Conservation (phyloP, 2,888 invertebrate genomes). For the Perizoma affinitatum region DNA sequence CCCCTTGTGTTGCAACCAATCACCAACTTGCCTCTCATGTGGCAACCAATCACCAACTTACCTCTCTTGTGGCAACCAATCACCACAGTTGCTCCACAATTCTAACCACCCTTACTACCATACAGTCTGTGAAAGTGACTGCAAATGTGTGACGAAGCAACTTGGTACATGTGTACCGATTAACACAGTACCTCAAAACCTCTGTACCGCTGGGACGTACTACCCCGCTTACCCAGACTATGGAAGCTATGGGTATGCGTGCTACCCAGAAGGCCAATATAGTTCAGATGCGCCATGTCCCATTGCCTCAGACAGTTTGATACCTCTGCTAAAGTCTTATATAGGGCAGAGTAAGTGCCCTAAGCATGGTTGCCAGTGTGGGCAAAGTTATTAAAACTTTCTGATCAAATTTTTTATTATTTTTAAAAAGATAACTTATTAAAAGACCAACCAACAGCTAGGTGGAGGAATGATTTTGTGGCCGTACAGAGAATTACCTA, state of each 20-base stretch:
- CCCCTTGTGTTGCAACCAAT: constrained; percentile 30
- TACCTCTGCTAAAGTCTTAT: constrained; percentile 35
- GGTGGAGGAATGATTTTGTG: too few species aligned
- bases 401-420: too few species aligned
- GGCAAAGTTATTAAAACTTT: constrained; percentile 17
- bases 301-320: constrained; percentile 25
- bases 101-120: constrained; percentile 20
- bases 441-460: too few species aligned
- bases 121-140: constrained; percentile 28
- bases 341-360: constrained; percentile 24
- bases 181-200: constrained; percentile 28
- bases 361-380: constrained; percentile 23
- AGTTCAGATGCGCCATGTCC: constrained; percentile 13
- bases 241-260: constrained; percentile 17
- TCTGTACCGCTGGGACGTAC: constrained; percentile 10
- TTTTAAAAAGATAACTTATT: too few species aligned
- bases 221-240: constrained; percentile 27
- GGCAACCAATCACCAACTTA: constrained; percentile 20
- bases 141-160: constrained; percentile 35
- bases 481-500: too few species aligned
- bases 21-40: constrained; percentile 12
- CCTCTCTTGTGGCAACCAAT: constrained; percentile 31
- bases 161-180: constrained; percentile 25
- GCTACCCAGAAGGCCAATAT: constrained; percentile 19
- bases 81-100: constrained; percentile 4